Conservation (phyloP, 2,888 invertebrate genomes). For the Podotricha telesiphe region DNA sequence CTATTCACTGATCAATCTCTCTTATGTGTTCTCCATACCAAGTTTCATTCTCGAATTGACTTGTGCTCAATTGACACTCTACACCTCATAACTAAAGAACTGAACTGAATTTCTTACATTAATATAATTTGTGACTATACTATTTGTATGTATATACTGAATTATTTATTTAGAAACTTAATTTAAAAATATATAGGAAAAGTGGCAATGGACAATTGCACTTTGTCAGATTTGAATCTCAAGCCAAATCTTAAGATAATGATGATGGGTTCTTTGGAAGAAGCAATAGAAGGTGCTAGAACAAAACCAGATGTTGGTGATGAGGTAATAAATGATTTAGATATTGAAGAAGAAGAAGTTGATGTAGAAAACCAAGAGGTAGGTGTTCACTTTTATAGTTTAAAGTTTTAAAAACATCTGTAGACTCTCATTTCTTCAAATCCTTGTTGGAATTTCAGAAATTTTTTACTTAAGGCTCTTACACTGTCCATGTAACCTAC, state of each 20-base stretch:
- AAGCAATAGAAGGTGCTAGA: conserved; percentile 93
- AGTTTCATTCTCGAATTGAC: no score
- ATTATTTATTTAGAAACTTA: neutral
- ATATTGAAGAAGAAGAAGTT: conserved; percentile 93
- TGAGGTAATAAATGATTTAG: conserved; percentile 95
- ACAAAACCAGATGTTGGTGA: conserved; percentile 91
- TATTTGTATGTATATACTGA: neutral
- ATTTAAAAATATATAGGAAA: conserved; percentile 85
- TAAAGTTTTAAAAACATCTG: no score
- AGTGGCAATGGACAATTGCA: conserved; percentile 90
- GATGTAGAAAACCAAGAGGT: conserved; percentile 80
- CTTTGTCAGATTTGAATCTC: conserved; percentile 89
- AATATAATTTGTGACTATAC: neutral
- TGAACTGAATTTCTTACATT: no score
- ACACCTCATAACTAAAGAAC: no score
- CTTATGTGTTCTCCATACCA: no score
- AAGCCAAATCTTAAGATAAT: conserved; percentile 96
- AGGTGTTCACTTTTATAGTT: conserved; percentile 14
- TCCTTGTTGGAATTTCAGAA: no score
- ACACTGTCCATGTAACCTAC: no score
- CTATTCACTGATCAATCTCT: no score
- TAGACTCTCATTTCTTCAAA: no score
- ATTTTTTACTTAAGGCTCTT: no score
- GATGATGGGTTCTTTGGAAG: conserved; percentile 98
- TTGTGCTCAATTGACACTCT: no score